Conservation (phyloP, 2,888 invertebrate species). For the Drosophila kanekoi region DNA sequence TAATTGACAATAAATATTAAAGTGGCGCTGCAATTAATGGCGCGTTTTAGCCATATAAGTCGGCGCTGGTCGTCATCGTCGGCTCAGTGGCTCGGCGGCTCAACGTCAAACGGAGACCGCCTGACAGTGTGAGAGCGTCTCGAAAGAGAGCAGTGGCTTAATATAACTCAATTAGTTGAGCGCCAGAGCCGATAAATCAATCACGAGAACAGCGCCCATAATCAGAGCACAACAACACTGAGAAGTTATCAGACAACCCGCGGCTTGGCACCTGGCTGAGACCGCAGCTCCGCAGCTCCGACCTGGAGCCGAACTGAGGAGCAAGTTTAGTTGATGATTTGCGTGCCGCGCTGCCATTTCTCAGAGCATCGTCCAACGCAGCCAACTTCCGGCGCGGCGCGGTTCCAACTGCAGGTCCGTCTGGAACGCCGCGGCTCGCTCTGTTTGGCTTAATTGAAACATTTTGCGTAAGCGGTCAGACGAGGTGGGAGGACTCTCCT, state of each 20-base stretch:
- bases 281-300: constrained; percentile 3
- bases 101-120: constrained; percentile 55
- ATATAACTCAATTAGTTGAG: constrained; percentile 74
- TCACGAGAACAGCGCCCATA: constrained; percentile 59
- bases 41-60: constrained; percentile 77
- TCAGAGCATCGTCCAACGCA: constrained; percentile 52
- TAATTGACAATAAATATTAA: constrained; percentile 80
- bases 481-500: constrained; percentile 45
- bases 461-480: constrained; percentile 78
- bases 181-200: constrained; percentile 66
- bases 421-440: constrained; percentile 20
- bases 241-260: constrained; percentile 52
- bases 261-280: constrained; percentile 69
- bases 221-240: constrained; percentile 46
- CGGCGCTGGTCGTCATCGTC: constrained; percentile 39
- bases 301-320: constrained; percentile 3
- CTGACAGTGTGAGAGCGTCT: constrained; percentile 72
- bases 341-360: constrained; percentile 74
- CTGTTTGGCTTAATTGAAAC: constrained; percentile 73
- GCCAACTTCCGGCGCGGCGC: constrained; percentile 62
- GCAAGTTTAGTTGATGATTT: constrained; percentile 61
- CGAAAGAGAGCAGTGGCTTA: constrained; percentile 45
- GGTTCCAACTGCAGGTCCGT: constrained; percentile 5
- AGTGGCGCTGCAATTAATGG: constrained; percentile 73
- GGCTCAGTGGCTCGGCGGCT: constrained; percentile 27